These are phyloP conservation scores for Psophia crepitans DNA, from an alignment of 2,113 vertebrate species.

Conservation along the genomic window DNA sequence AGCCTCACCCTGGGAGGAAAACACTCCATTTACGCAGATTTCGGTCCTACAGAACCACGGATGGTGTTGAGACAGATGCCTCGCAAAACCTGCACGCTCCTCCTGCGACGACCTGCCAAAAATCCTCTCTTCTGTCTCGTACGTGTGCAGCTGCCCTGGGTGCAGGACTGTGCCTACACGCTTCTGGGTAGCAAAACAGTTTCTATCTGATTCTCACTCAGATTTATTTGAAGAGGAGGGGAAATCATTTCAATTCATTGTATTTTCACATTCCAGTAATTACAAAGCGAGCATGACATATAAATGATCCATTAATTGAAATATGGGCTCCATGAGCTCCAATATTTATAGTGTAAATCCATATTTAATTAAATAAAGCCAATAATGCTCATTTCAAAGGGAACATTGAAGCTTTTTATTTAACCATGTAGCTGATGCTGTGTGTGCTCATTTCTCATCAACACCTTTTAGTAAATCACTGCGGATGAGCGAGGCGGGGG, in stretches of 20 bases:
- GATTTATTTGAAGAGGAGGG: conserved; percentile 48
- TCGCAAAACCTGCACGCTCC: rapidly evolving
- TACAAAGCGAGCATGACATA: conserved; percentile 77
- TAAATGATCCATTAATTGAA: conserved; percentile 81
- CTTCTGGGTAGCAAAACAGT: background rate
- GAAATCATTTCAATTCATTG: conserved; percentile 59
- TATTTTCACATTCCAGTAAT: conserved; percentile 76
- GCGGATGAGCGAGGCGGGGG: background rate
- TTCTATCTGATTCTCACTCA: conserved; percentile 15
- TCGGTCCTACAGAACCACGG: background rate
- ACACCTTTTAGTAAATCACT: background rate
- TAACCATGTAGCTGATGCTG: conserved; percentile 45
- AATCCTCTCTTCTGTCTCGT: background rate
- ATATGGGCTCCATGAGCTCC: conserved; percentile 70
- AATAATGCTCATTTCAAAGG: conserved; percentile 77
- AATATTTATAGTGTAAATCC: conserved; percentile 79
- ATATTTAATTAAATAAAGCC: conserved; percentile 82
- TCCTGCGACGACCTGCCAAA: background rate
- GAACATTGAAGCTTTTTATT: conserved; percentile 68
- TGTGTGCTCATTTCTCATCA: background rate
- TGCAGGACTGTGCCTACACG: background rate
- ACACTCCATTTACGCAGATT: background rate
- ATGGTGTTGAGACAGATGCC: background rate
- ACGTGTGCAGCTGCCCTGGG: rapidly evolving
- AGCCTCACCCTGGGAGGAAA: background rate